Base-by-base conservation (phyloP, 2,113 vertebrate species). In the Stegostoma tigrinum region DNA sequence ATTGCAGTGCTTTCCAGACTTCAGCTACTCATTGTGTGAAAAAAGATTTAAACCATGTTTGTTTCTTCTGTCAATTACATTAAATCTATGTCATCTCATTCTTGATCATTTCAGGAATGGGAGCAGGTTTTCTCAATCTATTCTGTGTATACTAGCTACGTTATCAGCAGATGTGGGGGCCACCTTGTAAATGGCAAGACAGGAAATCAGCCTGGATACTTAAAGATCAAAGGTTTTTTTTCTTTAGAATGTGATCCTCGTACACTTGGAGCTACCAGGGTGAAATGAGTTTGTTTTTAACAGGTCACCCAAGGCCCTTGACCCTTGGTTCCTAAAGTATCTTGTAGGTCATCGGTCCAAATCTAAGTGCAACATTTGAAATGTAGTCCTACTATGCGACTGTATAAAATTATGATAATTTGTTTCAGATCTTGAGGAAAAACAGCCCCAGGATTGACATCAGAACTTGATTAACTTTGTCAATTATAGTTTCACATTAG, bases 401-500 rank as follows among this genome's bases (percentile, higher is more conserved):
- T 90, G 1, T 61, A n/a, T 93, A 93, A 17, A 61, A 66, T 93
- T 93, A 67, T 66, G 66, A 38, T 93, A n/a, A 93, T 67, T 93
- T 67, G 61, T 21, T 93, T 93, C 61, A 93, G 64, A 64, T 93
- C 61, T 61, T 30, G 17, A 21, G n/a, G n/a, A 64, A 90, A 83
- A 83, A 83, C 38, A 66, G 34, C n/a, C 61, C 38, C 61, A 67
- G n/a, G 89, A 42, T 66, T 66, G 21, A 93, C 38, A 52, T 90
- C 89, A 93, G 89, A 42, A 38, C 89, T 66, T 66, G n/a, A 93
- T 93, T 90, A 66, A 93, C 55, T 61, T 93, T 93, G 61, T 93
- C 67, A 93, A 93, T 93, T 93, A 93, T 93, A 66, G 61, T 66
- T 93, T 93, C 34, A 66, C 89, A 93, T 93, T 93, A 93, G 67